Percentiles rank a stretch among this genome's conserved stretches.
Evolutionary conservation across 2,113 vertebrate genomes (phyloP).

Genomic region (Varanus komodoensis): DNA sequence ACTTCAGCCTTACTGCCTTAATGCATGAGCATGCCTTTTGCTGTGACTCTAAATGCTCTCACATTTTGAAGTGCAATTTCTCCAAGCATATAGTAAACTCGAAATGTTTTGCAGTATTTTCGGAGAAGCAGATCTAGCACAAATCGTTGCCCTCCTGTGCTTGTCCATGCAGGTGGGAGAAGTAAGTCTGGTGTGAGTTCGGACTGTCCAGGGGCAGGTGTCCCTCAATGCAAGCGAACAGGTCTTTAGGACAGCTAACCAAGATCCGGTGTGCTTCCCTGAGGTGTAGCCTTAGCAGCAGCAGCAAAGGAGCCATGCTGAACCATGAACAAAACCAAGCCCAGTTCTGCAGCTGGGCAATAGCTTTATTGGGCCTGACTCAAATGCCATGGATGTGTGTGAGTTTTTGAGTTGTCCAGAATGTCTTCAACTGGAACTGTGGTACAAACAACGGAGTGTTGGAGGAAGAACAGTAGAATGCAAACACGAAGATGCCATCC

Average conservation of each 20-base stretch:
- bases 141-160: background rate
- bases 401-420: no score
- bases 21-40: constrained; percentile 33
- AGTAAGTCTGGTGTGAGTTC: background rate
- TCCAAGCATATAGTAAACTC: constrained; percentile 15
- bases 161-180: background rate
- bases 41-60: background rate
- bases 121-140: background rate
- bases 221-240: background rate
- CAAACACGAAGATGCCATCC: no score
- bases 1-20: background rate
- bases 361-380: no score
- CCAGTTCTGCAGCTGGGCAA: no score
- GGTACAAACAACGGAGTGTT: no score
- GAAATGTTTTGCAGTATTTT: constrained; percentile 24
- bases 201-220: no score
- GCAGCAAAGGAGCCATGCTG: no score
- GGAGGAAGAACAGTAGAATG: no score
- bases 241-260: background rate
- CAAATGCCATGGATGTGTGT: no score
- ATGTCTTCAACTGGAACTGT: no score
- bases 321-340: no score
- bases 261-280: background rate
- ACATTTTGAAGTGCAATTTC: constrained; percentile 26
- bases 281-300: background rate